Evolutionary conservation across 1,140 invertebrate species (phyloP), one percentile per base, ranked within the genome.

Genomic region (Coptotermes formosanus): DNA sequence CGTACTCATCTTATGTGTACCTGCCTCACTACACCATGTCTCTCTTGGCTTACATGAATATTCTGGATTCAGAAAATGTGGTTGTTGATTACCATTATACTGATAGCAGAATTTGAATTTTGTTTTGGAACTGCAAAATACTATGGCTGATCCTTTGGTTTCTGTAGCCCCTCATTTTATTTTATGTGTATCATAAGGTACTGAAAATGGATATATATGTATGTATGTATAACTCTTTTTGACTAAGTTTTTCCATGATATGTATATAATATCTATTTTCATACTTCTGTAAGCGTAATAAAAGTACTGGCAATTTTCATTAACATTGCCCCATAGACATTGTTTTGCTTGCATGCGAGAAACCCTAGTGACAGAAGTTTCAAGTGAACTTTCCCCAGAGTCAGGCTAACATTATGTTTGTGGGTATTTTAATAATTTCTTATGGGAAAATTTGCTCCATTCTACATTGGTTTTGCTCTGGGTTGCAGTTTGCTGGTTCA

Each of bases 1-100:
- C 55, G 7, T 86, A 86, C 69, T 86, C 86, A 23, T 84, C 86
- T 11, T 86, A 86, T 82, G 83, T 75, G n/a, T 86, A 86, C 48
- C 82, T 86, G 8, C 86, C 86, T 30, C 86, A 82, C 32, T 86
- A 86, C 81, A 85, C 83, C 25, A 69, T 86, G 48, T 84, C 81
- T 30, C 83, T 86, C 1, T 69, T 84, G 82, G 48, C 38, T 38
- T 30, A 86, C 38, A 81, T 86, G 59, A 86, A 86, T 32, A 25
- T 84, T 32, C 21, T 84, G 19, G 82, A 83, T 55, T 44, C 82
- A 43, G 82, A 86, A 21, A 85, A n/a, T 43, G 21, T 45, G 30
- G 83, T 52, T 52, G 45, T 48, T 84, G 44, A 84, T 32, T 52
- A 59, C n/a, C 83, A 84, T 52, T 52, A 52, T 12, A 48, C 83